These are phyloP conservation scores for Lethenteron reissneri DNA, from an alignment of 2,113 vertebrate species.

Conservation along the genomic window DNA sequence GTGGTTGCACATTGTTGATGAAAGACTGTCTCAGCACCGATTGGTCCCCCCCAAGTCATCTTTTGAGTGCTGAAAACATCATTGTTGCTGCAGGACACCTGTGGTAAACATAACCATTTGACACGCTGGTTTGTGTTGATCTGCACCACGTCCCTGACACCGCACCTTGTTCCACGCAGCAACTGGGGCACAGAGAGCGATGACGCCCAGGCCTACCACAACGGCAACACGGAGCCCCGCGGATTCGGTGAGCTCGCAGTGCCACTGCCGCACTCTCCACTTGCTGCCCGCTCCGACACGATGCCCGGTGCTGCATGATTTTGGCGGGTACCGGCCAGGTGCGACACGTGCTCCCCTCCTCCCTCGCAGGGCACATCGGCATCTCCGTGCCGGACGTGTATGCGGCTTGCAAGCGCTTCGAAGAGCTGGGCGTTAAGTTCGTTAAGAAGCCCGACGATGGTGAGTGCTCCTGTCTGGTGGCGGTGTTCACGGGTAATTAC, in stretches of 20 bases:
- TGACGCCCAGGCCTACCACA: slow-evolving; percentile 58
- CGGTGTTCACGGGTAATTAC: too few species aligned
- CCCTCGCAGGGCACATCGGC: slow-evolving; percentile 61
- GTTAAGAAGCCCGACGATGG: slow-evolving; percentile 89
- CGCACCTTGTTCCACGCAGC: slow-evolving; percentile 21
- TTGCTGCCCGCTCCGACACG: too few species aligned
- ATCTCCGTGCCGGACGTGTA: slow-evolving; percentile 79
- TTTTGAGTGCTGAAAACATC: background rate
- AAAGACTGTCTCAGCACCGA: too few species aligned
- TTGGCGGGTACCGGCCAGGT: too few species aligned
- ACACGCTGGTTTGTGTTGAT: too few species aligned
- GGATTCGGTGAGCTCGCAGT: slow-evolving; percentile 47
- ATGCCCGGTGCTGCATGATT: too few species aligned
- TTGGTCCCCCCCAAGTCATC: slow-evolving; percentile 5
- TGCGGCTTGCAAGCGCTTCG: slow-evolving; percentile 66
- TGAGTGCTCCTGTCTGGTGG: slow-evolving; percentile 17
- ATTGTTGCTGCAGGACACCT: background rate
- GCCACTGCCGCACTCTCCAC: too few species aligned
- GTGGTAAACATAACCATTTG: too few species aligned
- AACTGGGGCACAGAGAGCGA: slow-evolving; percentile 90
- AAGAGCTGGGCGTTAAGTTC: slow-evolving; percentile 73
- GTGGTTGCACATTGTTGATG: too few species aligned
- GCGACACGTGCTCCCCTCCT: background rate
- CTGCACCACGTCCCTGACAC: slow-evolving; percentile 4
- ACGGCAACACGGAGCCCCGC: slow-evolving; percentile 81